A percentile compares a stretch with the other conserved stretches of the same genome.
Conservation (phyloP, 2,797 vertebrate species). For the Alfaro cultratus region DNA sequence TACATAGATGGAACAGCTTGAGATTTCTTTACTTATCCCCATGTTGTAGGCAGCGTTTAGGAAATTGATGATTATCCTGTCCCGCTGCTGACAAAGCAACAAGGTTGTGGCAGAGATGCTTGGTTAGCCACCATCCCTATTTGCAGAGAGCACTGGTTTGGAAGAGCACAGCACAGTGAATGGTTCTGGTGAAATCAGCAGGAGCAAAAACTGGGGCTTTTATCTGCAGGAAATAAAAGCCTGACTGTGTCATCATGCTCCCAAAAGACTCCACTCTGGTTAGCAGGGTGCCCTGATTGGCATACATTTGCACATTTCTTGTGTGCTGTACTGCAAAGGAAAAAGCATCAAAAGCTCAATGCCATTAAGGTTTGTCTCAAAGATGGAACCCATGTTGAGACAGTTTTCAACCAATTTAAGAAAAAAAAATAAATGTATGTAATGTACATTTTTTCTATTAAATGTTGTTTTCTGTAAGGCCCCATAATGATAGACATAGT, state of each 20-base stretch:
- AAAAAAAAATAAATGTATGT: neutral
- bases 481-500: neutral
- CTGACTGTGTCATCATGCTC: constrained; percentile 30
- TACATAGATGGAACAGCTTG: neutral
- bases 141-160: constrained; percentile 6
- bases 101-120: neutral
- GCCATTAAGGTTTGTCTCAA: constrained; percentile 16
- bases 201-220: constrained; percentile 25
- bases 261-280: constrained; percentile 36
- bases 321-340: constrained; percentile 26
- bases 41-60: constrained; percentile 8
- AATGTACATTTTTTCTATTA: neutral
- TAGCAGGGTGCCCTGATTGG: constrained; percentile 35
- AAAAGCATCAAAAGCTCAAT: neutral
- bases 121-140: constrained; percentile 23
- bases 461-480: neutral
- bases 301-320: constrained; percentile 38
- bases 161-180: constrained; percentile 11
- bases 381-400: constrained; percentile 10
- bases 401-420: constrained; percentile 2
- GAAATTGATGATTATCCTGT: constrained; percentile 30
- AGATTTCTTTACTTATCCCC: neutral
- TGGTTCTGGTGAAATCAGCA: constrained; percentile 10
- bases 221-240: constrained; percentile 40
- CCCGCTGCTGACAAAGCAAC: constrained; percentile 13